Conservation (phyloP, 2,888 invertebrate species). For the Adelphocoris suturalis region DNA sequence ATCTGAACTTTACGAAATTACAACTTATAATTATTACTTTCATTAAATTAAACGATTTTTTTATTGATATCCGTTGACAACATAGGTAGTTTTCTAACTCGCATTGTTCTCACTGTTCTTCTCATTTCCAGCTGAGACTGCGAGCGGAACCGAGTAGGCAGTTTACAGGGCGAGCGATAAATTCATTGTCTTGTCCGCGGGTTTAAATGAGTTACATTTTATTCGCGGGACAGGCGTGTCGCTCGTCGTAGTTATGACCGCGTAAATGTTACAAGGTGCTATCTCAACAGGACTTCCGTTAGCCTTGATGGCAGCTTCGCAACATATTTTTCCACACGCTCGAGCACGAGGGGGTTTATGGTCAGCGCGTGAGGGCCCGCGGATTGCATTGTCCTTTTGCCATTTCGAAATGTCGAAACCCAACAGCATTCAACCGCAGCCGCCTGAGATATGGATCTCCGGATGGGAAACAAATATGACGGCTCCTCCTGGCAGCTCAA, state of each 20-base stretch:
- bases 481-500: too few relatives aligned
- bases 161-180: background rate
- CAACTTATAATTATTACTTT: too few relatives aligned
- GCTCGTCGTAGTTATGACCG: background rate
- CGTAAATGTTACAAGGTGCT: slow-evolving; percentile 53
- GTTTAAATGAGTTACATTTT: slow-evolving; percentile 44
- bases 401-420: slow-evolving; percentile 35
- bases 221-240: slow-evolving; percentile 28
- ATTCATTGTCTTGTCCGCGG: slow-evolving; percentile 19
- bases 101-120: background rate
- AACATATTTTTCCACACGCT: slow-evolving; percentile 51
- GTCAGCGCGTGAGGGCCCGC: slow-evolving; percentile 42
- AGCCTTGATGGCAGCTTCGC: slow-evolving; percentile 42
- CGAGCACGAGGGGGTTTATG: slow-evolving; percentile 45
- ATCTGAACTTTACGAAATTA: too few relatives aligned
- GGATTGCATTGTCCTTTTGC: slow-evolving; percentile 50
- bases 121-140: background rate
- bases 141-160: background rate
- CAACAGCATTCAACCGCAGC: background rate
- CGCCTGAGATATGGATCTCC: background rate
- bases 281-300: slow-evolving; percentile 63
- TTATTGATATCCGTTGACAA: too few relatives aligned
- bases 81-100: too few relatives aligned
- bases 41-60: too few relatives aligned
- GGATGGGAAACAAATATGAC: background rate